Percentiles rank a stretch among this genome's conserved stretches.
These are phyloP conservation scores for Nibea coibor DNA, from an alignment of 2,113 vertebrate species.

Conservation along the genomic window DNA sequence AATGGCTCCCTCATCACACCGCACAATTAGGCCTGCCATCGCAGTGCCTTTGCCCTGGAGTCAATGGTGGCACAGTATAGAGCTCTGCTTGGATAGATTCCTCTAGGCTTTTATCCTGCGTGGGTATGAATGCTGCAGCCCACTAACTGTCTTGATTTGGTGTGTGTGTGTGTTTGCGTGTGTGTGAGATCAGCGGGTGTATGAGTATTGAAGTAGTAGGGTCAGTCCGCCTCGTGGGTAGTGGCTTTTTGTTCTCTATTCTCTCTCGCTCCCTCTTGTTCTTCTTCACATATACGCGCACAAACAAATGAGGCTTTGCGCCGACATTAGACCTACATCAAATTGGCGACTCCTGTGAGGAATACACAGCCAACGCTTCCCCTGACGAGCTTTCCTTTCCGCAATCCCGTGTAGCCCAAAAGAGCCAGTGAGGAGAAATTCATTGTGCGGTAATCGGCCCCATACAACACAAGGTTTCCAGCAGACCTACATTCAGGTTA, in stretches of 20 bases:
- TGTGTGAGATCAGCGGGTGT: slow-evolving; percentile 26
- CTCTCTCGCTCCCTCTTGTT: slow-evolving; percentile 31
- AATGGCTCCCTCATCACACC: slow-evolving; percentile 70
- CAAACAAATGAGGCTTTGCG: slow-evolving; percentile 47
- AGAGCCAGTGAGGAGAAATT: slow-evolving; percentile 58
- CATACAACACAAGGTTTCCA: slow-evolving; percentile 53
- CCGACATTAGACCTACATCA: slow-evolving; percentile 37
- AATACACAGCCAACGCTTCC: slow-evolving; percentile 30
- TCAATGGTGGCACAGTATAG: slow-evolving; percentile 57
- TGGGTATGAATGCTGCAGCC: slow-evolving; percentile 58
- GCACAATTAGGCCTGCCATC: slow-evolving; percentile 72
- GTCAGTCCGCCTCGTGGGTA: slow-evolving; percentile 41
- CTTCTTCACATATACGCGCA: slow-evolving; percentile 30
- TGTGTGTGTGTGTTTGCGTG: slow-evolving; percentile 10
- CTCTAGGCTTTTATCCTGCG: slow-evolving; percentile 50
- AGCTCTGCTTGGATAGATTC: slow-evolving; percentile 58
- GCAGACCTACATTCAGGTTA: slow-evolving; percentile 51
- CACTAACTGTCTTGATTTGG: slow-evolving; percentile 37
- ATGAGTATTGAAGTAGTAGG: slow-evolving; percentile 33
- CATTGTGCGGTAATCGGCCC: slow-evolving; percentile 61
- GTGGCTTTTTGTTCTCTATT: slow-evolving; percentile 29
- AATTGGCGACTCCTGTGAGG: slow-evolving; percentile 45
- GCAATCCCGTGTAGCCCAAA: slow-evolving; percentile 44
- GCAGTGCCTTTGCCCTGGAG: slow-evolving; percentile 60
- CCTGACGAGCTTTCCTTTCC: slow-evolving; percentile 61